phyloP scores from a whole-genome alignment of 2,888 invertebrate genomes.

The Phalera bucephala region DNA sequence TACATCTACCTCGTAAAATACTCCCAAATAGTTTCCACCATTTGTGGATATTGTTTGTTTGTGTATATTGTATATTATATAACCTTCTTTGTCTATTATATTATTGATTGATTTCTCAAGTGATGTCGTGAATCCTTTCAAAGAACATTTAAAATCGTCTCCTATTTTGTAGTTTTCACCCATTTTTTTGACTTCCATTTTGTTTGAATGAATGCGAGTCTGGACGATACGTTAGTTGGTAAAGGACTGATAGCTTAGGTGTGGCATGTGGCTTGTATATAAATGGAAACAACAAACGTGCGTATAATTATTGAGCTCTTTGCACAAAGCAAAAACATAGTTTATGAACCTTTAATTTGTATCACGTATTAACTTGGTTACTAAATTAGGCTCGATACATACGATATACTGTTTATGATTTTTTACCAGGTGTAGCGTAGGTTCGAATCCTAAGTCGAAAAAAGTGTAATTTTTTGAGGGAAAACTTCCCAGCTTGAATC shows the following conservation, averaged over 20 bases:
- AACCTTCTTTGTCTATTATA: neutral
- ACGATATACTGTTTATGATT: too few relatives aligned
- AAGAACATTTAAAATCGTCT: neutral
- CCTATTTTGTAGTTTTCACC: neutral
- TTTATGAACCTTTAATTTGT: neutral
- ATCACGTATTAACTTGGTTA: too few relatives aligned
- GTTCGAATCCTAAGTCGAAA: too few relatives aligned
- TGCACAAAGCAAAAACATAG: neutral
- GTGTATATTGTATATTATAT: constrained; percentile 8
- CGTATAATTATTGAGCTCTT: neutral
- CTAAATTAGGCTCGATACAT: too few relatives aligned
- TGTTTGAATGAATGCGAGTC: too few relatives aligned
- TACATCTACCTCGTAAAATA: constrained; percentile 39
- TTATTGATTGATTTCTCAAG: neutral
- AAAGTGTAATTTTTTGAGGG: too few relatives aligned
- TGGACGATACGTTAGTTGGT: too few relatives aligned
- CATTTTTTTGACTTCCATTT: neutral
- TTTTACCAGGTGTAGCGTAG: too few relatives aligned
- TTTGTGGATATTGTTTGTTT: constrained; percentile 23
- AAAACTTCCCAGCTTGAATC: too few relatives aligned
- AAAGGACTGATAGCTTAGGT: too few relatives aligned
- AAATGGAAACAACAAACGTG: neutral
- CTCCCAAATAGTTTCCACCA: constrained; percentile 46
- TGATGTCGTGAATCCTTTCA: neutral
- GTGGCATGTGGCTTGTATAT: neutral